Evolutionary conservation across 35 echinoderm and acorn worm species (phyloP), one percentile per base, ranked within the genome.

Genomic region (Lytechinus variegatus): DNA sequence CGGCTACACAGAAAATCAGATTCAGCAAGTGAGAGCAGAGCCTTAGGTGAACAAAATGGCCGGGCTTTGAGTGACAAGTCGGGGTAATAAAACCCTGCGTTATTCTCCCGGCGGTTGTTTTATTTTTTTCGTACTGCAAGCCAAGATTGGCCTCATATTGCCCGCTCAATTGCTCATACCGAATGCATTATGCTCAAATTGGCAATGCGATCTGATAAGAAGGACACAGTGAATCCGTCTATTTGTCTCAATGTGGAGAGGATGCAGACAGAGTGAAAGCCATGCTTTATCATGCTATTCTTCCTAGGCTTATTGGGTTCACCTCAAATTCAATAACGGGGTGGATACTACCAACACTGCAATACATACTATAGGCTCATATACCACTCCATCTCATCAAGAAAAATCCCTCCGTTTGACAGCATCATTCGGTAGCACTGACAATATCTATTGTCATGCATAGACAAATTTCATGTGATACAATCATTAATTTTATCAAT

Each of bases 151-250:
- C 66, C 66, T 79, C 66, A 79, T 79, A 79, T 79, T 19, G 66
- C 66, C 66, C n/a, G 66, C 66, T 79, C 66, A 79, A 79, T 79
- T 79, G 66, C 66, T 79, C 66, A 79, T 79, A 79, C 66, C 66
- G 66, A 79, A 79, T 79, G 66, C 66, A 79, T 79, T 79, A 79
- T 79, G 66, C 66, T 79, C 66, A 79, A 79, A 79, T 79, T 79
- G 66, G 66, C 66, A 79, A 79, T 79, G 66, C 66, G 66, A 79
- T 79, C 66, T 79, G 0, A 24, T 14, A 6, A 79, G 19, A 79
- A 79, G 19, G 66, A 79, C 19, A 79, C 66, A 79, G 66, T 79
- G 66, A 79, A 79, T 79, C 66, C 66, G n/a, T 79, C 66, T 24
- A 79, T 79, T 24, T 79, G 16, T n/a, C 66, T 79, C 66, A 79